A percentile compares a stretch with the other conserved stretches of the same genome.
phyloP scores from a whole-genome alignment of 1,140 invertebrate genomes.

The Asobara japonica region DNA sequence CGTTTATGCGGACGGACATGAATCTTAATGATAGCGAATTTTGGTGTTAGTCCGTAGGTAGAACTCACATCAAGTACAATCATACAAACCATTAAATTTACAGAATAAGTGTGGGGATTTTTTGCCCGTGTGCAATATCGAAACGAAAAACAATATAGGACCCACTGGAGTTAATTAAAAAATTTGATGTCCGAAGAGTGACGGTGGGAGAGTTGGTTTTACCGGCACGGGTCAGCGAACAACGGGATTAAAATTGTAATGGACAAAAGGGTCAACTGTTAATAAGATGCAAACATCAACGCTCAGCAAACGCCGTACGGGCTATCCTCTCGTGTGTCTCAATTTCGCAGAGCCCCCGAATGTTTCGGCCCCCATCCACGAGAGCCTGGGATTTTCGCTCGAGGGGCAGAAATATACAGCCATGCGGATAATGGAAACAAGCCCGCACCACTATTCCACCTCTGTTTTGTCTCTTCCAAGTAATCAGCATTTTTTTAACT shows the following conservation, averaged over 20 bases:
- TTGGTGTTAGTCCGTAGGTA: too few species aligned
- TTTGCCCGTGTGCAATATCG: too few species aligned
- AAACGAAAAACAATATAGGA: too few species aligned
- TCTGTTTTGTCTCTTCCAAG: background rate
- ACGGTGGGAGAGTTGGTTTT: too few species aligned
- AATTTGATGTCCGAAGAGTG: too few species aligned
- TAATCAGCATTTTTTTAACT: background rate
- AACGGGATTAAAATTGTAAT: background rate
- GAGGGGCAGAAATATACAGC: slow-evolving; percentile 2
- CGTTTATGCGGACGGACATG: too few species aligned
- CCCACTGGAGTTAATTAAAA: too few species aligned
- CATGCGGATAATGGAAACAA: slow-evolving; percentile 8
- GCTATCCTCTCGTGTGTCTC: background rate
- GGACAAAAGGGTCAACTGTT: slow-evolving; percentile 5
- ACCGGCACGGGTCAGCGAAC: background rate
- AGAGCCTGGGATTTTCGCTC: background rate
- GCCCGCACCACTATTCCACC: background rate
- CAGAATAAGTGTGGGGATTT: too few species aligned
- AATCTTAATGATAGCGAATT: too few species aligned
- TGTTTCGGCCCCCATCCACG: background rate
- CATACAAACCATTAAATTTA: too few species aligned
- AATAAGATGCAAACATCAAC: slow-evolving; percentile 13
- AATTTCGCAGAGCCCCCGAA: background rate
- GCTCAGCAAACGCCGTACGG: background rate
- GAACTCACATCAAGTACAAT: too few species aligned